Evolutionary conservation across 23 tunicate species (phyloP), one percentile per base, ranked within the genome.

Genomic region (Botrylloides violaceus): DNA sequence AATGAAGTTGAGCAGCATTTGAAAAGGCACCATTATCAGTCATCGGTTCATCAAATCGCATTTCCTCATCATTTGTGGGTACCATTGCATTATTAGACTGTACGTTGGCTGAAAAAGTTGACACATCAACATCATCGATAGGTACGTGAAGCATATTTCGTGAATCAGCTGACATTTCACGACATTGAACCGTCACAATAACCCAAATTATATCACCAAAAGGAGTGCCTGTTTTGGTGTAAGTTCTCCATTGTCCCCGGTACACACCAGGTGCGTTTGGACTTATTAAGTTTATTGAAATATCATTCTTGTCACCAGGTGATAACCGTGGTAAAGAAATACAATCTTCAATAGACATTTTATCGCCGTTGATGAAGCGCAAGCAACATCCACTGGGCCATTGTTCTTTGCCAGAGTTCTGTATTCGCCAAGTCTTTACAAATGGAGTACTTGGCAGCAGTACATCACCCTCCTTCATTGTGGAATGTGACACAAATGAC

Each of bases 121-220:
- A 33, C 9, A 19, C 35, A 3, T 70, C 82, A 5, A 75, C 27
- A 33, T 64, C 75, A 37, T 76, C 55, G 30, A 59, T 78, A 59
- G 83, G 65, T 65, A 66, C 81, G 21, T 85, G n/a, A n/a, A n/a
- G 83, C 73, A 83, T 76, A 35, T 92, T 81, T 39, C 81, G 94
- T 1, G 92, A 81, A 34, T 81, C 82, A 20, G 80, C 99, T 2
- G 86, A 70, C 58, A 83, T 61, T 9, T 92, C 91, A 12, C 90
- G 92, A 23, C 27, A 63, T 48, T 95, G 87, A 2, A 95, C 99
- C 7, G 91, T 60, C 50, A 95, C 78, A 2, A 87, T 82, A 19
- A 89, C 95, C 99, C 99, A 95, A 31, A 95, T 87, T n/a, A 70
- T 68, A 53, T 90, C 97, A 38, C 92, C 92, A 70, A 95, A 83